Percentiles rank a stretch among this genome's conserved stretches.
Evolutionary conservation across 2,113 vertebrate species (phyloP).

Genomic region (Tachycineta bicolor): DNA sequence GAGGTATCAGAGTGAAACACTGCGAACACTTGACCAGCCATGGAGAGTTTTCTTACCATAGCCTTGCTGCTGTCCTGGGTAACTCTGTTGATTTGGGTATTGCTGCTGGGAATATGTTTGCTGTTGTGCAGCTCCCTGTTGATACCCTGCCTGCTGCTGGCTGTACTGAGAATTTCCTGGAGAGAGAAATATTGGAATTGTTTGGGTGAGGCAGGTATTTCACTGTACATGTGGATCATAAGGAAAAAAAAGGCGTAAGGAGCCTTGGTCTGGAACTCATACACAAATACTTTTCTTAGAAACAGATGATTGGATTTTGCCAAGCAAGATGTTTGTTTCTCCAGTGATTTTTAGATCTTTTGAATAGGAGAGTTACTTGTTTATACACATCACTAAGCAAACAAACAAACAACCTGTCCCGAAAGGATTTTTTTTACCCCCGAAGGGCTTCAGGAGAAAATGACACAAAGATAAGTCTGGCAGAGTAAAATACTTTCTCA

Average conservation of each 20-base stretch:
- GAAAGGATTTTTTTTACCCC: background rate
- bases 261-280: background rate
- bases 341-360: background rate
- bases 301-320: background rate
- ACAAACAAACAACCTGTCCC: background rate
- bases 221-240: background rate
- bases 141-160: slow-evolving; percentile 91
- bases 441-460: background rate
- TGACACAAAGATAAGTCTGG: background rate
- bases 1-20: fast-evolving
- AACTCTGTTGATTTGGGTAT: slow-evolving; percentile 91
- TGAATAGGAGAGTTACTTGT: background rate
- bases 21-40: background rate
- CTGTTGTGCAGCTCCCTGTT: slow-evolving; percentile 88
- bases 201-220: background rate
- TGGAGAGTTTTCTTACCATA: slow-evolving; percentile 74
- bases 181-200: background rate
- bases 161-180: slow-evolving; percentile 92
- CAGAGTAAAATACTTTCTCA: background rate
- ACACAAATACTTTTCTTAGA: background rate
- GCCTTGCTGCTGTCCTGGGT: slow-evolving; percentile 87
- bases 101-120: slow-evolving; percentile 90
- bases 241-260: background rate
- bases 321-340: background rate
- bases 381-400: background rate